phyloP scores from a whole-genome alignment of 2,113 vertebrate genomes.

The Drymodes brunneopygia region DNA sequence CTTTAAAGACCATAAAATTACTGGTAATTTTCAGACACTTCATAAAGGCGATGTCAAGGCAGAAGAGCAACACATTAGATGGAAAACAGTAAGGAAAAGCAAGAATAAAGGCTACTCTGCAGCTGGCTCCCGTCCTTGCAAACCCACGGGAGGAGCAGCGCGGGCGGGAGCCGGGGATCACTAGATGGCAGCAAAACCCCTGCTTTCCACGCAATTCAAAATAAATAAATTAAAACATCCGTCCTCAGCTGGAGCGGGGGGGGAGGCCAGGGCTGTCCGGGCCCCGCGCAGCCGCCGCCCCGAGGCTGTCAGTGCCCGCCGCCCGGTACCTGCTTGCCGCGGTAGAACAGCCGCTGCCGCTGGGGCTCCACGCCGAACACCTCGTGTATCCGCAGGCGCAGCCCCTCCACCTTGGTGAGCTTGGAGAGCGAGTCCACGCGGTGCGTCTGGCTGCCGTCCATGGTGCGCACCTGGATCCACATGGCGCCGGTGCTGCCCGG shows the following conservation, averaged over 20 bases:
- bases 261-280: not conserved
- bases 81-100: rapidly evolving
- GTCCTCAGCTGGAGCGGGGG: not conserved
- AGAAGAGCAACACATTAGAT: rapidly evolving
- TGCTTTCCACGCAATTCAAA: not conserved
- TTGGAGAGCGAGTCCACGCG: slow-evolving; percentile 90
- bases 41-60: not conserved
- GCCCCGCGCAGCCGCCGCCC: not conserved
- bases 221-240: not conserved
- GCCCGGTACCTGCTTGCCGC: slow-evolving; percentile 88
- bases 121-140: not conserved
- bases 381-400: slow-evolving; percentile 83
- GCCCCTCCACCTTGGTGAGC: slow-evolving; percentile 91
- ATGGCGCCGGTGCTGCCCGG: slow-evolving; percentile 72
- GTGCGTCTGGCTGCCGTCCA: slow-evolving; percentile 91
- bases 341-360: slow-evolving; percentile 89
- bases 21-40: not conserved
- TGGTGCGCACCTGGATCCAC: slow-evolving; percentile 98
- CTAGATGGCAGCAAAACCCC: slow-evolving; percentile 35
- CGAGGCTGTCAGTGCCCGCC: not conserved
- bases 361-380: slow-evolving; percentile 84
- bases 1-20: not conserved
- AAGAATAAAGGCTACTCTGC: rapidly evolving
- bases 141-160: not conserved
- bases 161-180: not conserved